These are phyloP conservation scores for Pseudocheirus occidentalis DNA, from an alignment of 2,797 vertebrate genomes.

Conservation along the genomic window DNA sequence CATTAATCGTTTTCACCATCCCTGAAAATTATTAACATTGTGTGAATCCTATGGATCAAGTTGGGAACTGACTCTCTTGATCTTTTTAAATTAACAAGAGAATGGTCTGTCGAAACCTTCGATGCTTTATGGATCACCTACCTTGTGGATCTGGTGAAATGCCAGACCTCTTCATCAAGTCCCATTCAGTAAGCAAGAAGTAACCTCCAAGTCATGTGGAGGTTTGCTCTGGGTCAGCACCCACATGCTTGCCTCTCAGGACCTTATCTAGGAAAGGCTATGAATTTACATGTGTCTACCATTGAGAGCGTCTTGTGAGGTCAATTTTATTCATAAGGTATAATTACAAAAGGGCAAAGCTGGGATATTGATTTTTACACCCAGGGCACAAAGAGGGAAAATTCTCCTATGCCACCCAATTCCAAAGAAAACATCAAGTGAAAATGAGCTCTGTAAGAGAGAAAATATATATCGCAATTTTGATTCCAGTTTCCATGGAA, in stretches of 20 bases:
- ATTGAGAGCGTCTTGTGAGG: background rate
- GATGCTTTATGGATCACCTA: background rate
- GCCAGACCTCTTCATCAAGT: background rate
- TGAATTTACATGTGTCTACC: background rate
- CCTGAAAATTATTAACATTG: background rate
- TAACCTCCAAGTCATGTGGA: background rate
- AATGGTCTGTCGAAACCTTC: background rate
- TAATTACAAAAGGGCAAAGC: background rate
- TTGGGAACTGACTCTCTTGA: background rate
- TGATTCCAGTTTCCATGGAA: background rate
- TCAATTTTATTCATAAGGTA: background rate
- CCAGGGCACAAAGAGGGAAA: background rate
- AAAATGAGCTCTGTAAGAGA: background rate
- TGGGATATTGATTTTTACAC: background rate
- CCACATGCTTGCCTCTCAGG: background rate
- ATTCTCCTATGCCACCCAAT: background rate
- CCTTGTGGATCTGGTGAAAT: background rate
- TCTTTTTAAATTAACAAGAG: background rate
- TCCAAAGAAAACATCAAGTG: conserved; percentile 1
- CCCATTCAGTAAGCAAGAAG: background rate
- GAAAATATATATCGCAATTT: background rate
- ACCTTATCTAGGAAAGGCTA: background rate
- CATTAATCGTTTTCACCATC: background rate
- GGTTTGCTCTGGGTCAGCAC: background rate
- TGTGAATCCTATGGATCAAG: background rate